Evolutionary conservation across 2,888 invertebrate species (phyloP).

Genomic region (Pseudoips prasinana): DNA sequence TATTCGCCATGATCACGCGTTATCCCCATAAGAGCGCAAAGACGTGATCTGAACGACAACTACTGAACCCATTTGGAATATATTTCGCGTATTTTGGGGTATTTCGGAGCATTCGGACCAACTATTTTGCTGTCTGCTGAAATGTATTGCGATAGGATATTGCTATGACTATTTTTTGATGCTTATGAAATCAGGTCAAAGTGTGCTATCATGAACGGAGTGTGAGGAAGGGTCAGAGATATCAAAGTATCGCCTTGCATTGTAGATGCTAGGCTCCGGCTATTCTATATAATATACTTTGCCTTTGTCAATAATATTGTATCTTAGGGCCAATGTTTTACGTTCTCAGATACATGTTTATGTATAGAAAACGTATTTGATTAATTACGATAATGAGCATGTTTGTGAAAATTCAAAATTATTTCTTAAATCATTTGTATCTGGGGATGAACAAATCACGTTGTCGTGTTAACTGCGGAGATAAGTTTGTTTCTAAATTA

Average conservation of each 20-base stretch:
- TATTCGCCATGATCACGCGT: constrained; percentile 37
- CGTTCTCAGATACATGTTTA: no score
- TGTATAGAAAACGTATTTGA: no score
- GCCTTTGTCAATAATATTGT: no score
- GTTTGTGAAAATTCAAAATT: no score
- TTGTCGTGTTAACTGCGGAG: no score
- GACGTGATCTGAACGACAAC: constrained; percentile 30
- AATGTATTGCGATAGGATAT: constrained; percentile 17
- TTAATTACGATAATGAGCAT: no score
- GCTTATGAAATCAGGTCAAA: constrained; percentile 27
- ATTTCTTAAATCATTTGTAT: no score
- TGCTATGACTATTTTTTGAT: constrained; percentile 26
- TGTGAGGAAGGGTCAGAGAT: not conserved
- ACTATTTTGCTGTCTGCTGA: constrained; percentile 27
- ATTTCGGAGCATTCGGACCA: constrained; percentile 2
- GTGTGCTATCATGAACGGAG: constrained; percentile 11
- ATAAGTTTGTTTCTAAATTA: no score
- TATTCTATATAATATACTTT: no score
- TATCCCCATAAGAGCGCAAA: constrained; percentile 33
- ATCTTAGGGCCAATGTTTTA: no score
- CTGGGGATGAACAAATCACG: no score
- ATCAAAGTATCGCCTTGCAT: not conserved
- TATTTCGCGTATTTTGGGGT: constrained; percentile 6
- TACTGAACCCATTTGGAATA: constrained; percentile 22
- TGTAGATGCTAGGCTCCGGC: not conserved